Evolutionary conservation across 2,888 invertebrate genomes (phyloP).

Genomic region (Cheilosia pagana): DNA sequence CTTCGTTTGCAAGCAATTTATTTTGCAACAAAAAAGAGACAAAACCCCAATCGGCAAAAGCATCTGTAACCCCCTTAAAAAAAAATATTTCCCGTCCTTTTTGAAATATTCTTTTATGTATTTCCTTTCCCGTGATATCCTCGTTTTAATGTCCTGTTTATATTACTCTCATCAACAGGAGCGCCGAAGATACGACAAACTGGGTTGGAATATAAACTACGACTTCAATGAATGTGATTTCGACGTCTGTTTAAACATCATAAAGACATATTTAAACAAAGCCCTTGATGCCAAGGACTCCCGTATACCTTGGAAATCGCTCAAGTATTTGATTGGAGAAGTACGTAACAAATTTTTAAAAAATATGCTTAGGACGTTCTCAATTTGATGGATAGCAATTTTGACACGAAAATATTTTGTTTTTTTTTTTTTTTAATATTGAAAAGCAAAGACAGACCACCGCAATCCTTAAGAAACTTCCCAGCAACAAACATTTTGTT

Average conservation of each 20-base stretch:
- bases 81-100: neutral
- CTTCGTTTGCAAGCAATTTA: no score
- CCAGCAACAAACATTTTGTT: no score
- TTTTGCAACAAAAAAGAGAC: no score
- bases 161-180: slow-evolving; percentile 85
- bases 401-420: no score
- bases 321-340: slow-evolving; percentile 96
- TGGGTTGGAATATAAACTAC: slow-evolving; percentile 97
- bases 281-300: slow-evolving; percentile 85
- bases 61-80: no score
- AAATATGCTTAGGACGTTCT: no score
- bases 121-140: neutral
- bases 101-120: neutral
- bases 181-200: slow-evolving; percentile 95
- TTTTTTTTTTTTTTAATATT: no score
- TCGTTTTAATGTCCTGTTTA: neutral
- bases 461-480: no score
- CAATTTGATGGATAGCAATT: no score
- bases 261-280: slow-evolving; percentile 93
- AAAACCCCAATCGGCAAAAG: no score
- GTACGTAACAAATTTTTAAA: slow-evolving; percentile 82
- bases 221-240: slow-evolving; percentile 98
- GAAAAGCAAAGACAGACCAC: neutral
- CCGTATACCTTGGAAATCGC: slow-evolving; percentile 93
- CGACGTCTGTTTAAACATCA: slow-evolving; percentile 92